phyloP scores from a whole-genome alignment of 2,113 vertebrate genomes.

The Edolisoma coerulescens region DNA sequence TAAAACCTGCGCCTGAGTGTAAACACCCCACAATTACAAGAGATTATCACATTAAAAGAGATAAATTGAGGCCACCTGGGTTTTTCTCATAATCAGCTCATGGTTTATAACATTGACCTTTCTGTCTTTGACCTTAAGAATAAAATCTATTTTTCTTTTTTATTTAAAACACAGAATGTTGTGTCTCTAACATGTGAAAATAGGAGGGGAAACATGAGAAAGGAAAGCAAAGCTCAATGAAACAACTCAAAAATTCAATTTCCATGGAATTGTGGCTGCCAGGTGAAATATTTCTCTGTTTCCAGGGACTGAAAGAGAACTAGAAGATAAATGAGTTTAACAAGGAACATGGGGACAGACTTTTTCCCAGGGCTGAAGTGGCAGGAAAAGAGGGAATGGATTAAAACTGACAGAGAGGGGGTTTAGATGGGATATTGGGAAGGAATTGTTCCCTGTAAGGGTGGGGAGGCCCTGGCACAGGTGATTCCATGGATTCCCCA shows the following conservation, averaged over 20 bases:
- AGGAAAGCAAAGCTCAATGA: rapidly evolving
- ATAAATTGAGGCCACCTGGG: background rate
- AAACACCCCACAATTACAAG: background rate
- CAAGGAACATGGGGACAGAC: background rate
- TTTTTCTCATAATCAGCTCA: background rate
- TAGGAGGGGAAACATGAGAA: rapidly evolving
- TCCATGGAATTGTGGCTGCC: background rate
- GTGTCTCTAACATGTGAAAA: background rate
- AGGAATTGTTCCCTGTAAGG: background rate
- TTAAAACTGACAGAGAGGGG: background rate
- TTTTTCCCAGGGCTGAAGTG: background rate
- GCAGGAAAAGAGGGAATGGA: background rate
- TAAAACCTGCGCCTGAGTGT: background rate
- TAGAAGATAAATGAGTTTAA: background rate
- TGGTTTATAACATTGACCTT: background rate
- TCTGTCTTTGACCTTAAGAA: background rate
- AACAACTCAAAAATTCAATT: background rate
- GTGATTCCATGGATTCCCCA: background rate
- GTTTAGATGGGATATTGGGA: background rate
- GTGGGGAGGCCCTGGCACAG: background rate
- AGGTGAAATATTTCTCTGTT: background rate
- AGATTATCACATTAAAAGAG: background rate
- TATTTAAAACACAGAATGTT: background rate
- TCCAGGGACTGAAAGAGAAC: background rate
- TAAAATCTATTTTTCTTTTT: background rate